A percentile compares a stretch with the other conserved stretches of the same genome.
Conservation (phyloP, 2,888 invertebrate species). For the Harpalus rufipes region DNA sequence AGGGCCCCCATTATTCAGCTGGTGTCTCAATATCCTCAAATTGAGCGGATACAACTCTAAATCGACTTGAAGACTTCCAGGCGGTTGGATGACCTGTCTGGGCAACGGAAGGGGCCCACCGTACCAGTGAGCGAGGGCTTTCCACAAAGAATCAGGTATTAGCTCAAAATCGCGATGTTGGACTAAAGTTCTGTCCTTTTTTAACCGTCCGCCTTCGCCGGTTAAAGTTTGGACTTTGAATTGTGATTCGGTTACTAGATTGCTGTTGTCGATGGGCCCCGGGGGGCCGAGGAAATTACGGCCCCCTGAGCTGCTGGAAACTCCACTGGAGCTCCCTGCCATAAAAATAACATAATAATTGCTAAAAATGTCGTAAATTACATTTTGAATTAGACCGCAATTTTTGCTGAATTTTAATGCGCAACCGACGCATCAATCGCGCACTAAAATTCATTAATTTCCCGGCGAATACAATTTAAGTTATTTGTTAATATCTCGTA, state of each 20-base stretch:
- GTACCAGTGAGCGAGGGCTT: slow-evolving; percentile 90
- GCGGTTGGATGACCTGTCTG: slow-evolving; percentile 88
- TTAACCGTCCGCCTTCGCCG: slow-evolving; percentile 83
- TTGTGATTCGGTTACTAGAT: slow-evolving; percentile 81
- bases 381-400: no score
- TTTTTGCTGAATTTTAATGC: no score
- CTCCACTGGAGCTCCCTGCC: slow-evolving; percentile 75
- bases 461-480: no score
- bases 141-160: slow-evolving; percentile 92
- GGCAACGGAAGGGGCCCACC: slow-evolving; percentile 89
- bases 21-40: slow-evolving; percentile 87
- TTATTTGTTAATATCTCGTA: no score
- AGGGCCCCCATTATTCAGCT: slow-evolving; percentile 72
- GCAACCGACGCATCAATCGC: no score
- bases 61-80: slow-evolving; percentile 83
- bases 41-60: slow-evolving; percentile 91
- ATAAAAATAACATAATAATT: no score
- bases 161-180: slow-evolving; percentile 87
- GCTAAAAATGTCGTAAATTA: no score
- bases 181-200: slow-evolving; percentile 47
- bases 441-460: no score
- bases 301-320: slow-evolving; percentile 78
- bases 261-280: slow-evolving; percentile 88
- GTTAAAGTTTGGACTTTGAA: slow-evolving; percentile 82
- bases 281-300: slow-evolving; percentile 77